Percentiles rank a stretch among this genome's conserved stretches.
These are phyloP conservation scores for Leucania comma DNA, from an alignment of 2,888 invertebrate species.

Conservation along the genomic window DNA sequence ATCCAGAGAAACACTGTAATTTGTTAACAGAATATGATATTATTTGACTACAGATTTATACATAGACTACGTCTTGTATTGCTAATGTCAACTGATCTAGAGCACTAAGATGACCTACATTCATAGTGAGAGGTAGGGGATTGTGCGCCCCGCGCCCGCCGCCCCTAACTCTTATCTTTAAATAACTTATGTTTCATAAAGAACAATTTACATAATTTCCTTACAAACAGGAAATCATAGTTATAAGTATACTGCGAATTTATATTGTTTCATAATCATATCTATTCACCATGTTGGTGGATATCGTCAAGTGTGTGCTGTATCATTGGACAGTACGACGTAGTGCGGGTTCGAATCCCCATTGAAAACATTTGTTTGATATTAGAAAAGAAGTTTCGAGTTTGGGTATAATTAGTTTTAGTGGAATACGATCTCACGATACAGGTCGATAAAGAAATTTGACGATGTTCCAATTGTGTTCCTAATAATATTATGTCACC, in stretches of 20 bases:
- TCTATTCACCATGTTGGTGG: neutral
- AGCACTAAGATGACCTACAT: slow-evolving; percentile 13
- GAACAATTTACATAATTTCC: neutral
- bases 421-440: neutral
- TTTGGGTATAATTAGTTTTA: neutral
- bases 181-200: neutral
- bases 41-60: slow-evolving; percentile 1
- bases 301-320: neutral
- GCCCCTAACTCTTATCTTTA: neutral
- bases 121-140: neutral
- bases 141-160: neutral
- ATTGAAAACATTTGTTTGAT: neutral
- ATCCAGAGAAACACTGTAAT: neutral
- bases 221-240: too few species aligned
- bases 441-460: neutral
- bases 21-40: neutral
- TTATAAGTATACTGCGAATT: neutral
- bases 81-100: neutral
- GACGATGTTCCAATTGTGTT: neutral
- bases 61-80: neutral
- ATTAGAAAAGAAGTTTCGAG: neutral
- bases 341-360: slow-evolving; percentile 22
- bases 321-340: neutral
- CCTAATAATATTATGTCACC: neutral
- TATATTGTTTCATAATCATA: neutral